Evolutionary conservation across 2,888 invertebrate genomes (phyloP).

Genomic region (Sminthurides aquaticus): DNA sequence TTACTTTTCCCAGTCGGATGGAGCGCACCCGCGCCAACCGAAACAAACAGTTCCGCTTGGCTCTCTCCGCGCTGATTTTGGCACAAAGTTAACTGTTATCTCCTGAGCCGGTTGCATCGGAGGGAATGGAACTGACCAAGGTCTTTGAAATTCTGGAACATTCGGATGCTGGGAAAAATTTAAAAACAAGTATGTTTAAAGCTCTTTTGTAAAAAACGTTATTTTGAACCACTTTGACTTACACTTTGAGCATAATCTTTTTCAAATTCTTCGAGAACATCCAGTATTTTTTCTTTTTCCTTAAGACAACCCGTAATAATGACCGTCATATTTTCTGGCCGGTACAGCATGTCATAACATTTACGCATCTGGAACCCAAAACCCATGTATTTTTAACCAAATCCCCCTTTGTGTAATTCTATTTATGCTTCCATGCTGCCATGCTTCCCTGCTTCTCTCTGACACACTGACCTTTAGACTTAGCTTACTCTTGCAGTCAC

Average conservation of each 20-base stretch:
- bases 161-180: conserved; percentile 17
- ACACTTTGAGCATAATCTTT: conserved; percentile 24
- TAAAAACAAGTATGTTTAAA: neutral
- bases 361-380: conserved; percentile 62
- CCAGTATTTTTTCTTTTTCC: conserved; percentile 31
- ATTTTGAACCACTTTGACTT: neutral
- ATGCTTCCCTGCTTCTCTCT: too few species aligned
- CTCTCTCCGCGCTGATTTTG: conserved; percentile 30
- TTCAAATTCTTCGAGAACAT: conserved; percentile 36
- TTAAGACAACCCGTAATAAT: conserved; percentile 62
- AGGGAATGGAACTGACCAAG: conserved; percentile 32
- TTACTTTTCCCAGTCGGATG: conserved; percentile 38
- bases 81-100: conserved; percentile 28
- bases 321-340: conserved; percentile 80
- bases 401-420: too few species aligned
- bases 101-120: conserved; percentile 14
- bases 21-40: conserved; percentile 39
- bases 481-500: conserved; percentile 32
- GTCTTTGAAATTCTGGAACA: conserved; percentile 27
- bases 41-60: conserved; percentile 36
- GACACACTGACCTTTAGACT: conserved; percentile 28
- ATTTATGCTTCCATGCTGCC: too few species aligned
- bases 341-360: conserved; percentile 77
- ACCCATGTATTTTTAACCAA: neutral
- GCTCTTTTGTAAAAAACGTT: too few species aligned